Evolutionary conservation across 2,113 vertebrate genomes (phyloP).

Genomic region (Macrotis lagotis): DNA sequence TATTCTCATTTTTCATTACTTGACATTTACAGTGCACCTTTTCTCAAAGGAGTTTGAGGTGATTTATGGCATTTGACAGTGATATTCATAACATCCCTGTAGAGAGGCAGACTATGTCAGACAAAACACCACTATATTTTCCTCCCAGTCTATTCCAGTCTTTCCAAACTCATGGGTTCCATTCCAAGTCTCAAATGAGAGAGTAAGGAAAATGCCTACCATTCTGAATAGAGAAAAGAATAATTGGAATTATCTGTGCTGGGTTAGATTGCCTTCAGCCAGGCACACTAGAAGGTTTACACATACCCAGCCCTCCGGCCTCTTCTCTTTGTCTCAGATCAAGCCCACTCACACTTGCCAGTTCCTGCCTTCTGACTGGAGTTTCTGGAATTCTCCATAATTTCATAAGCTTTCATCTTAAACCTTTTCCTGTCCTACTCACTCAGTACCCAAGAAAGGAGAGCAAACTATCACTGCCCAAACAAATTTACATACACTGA

Average conservation of each 20-base stretch:
- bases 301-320: not conserved
- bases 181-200: not conserved
- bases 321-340: not conserved
- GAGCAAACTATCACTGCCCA: accelerated
- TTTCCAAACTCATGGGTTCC: not conserved
- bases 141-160: not conserved
- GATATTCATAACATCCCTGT: not conserved
- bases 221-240: not conserved
- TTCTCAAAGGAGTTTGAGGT: not conserved
- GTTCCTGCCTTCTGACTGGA: no score
- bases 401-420: not conserved
- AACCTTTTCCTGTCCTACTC: not conserved
- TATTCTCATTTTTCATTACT: not conserved
- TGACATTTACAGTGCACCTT: not conserved
- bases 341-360: no score
- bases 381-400: not conserved
- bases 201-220: not conserved
- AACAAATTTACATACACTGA: accelerated
- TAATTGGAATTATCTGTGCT: no score
- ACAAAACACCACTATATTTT: not conserved
- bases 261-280: not conserved
- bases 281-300: not conserved
- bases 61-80: not conserved
- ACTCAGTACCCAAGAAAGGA: not conserved
- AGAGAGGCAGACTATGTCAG: not conserved